Evolutionary conservation across 2,888 invertebrate genomes (phyloP), one percentile per base, ranked within the genome.

Genomic region (Sarcophaga rosellei): DNA sequence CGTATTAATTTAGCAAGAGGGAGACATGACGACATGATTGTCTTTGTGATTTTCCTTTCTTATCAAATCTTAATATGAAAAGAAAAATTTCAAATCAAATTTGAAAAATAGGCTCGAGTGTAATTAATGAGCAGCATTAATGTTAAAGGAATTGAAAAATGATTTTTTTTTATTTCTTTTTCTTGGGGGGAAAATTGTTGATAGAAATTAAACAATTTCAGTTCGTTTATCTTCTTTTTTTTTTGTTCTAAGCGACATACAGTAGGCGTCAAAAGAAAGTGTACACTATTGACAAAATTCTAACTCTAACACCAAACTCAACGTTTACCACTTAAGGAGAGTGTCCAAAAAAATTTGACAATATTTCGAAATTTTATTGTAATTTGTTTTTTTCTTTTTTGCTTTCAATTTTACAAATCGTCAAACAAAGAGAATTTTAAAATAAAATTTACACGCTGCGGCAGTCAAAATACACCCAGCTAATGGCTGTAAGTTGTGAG

Each of bases 111-210:
- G 69, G 35, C 11, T 61, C 53, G 8, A 25, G 17, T 35, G 61
- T 68, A 77, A 86, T 86, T 86, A 86, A 83, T 86, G 86, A 68
- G 72, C 25, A 20, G 66, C 82, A 86, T 86, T 86, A 86, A 79
- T 53, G 76, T 21, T 57, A 62, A 68, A 69, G 69, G 79, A 85
- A 81, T 77, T 74, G 85, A 85, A 85, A 84, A 80, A 84, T 84
- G 84, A 72, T 70, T 35, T 35, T 35, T 35, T 35, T 0, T 35
- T 35, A 0, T 35, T 35, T 35, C 0, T 35, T 35, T 35, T 10
- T 25, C 4, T 25, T 25, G 3, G 1, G 1, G 35, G 35, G 15
- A 82, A 77, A 80, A 75, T 80, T 80, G 65, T 76, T 80, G 47
- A 35, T 68, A 61, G 63, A 80, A 84, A 80, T 76, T 75, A 79